Evolutionary conservation across 2,888 invertebrate genomes (phyloP).

Genomic region (Hirtodrosophila cameraria): DNA sequence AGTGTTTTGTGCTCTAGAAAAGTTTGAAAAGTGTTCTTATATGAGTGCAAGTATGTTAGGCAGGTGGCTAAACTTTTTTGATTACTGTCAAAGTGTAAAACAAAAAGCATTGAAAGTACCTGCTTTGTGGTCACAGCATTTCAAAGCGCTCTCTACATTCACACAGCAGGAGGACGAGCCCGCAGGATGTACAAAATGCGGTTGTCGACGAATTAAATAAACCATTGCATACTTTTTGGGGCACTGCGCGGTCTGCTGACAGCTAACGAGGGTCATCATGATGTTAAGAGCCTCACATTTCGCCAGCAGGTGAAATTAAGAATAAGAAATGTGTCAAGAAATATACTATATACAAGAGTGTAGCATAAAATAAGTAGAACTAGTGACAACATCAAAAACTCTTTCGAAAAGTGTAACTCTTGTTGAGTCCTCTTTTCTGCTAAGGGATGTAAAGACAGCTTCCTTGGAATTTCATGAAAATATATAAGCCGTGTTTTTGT

Average conservation of each 20-base stretch:
- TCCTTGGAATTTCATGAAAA: slow-evolving; percentile 29
- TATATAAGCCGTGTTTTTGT: slow-evolving; percentile 38
- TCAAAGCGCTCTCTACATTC: slow-evolving; percentile 6
- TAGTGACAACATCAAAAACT: background rate
- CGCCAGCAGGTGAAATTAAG: background rate
- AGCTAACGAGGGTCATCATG: slow-evolving; percentile 32
- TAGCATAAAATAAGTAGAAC: too few species aligned
- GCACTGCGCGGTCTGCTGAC: slow-evolving; percentile 14
- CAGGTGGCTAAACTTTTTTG: slow-evolving; percentile 36
- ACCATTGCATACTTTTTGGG: slow-evolving; percentile 24
- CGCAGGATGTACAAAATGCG: too few species aligned
- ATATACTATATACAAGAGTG: too few species aligned
- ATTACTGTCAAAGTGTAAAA: slow-evolving; percentile 9
- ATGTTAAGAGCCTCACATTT: slow-evolving; percentile 9
- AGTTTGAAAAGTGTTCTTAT: background rate
- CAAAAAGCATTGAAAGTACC: background rate
- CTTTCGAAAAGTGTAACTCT: slow-evolving; percentile 2
- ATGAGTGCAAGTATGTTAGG: background rate
- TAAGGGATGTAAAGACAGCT: slow-evolving; percentile 9
- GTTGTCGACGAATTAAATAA: slow-evolving; percentile 31
- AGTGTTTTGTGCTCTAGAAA: slow-evolving; percentile 4
- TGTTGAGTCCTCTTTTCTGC: too few species aligned
- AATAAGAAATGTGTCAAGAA: too few species aligned
- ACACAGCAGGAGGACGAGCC: too few species aligned
- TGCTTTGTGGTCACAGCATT: background rate